These are phyloP conservation scores for Thomomys bottae DNA, from an alignment of 2,113 vertebrate genomes.

Conservation along the genomic window DNA sequence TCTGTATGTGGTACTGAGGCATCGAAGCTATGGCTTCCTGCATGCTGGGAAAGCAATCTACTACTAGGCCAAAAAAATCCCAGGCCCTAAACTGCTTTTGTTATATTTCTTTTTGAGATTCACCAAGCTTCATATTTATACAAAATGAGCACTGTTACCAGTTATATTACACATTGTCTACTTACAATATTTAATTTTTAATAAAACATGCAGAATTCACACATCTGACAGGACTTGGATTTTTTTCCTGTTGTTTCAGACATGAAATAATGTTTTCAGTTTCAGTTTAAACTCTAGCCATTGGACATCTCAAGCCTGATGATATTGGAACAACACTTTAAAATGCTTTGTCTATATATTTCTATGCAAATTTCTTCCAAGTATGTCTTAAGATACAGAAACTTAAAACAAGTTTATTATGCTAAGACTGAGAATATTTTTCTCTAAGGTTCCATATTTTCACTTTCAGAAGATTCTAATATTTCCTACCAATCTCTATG, in stretches of 20 bases:
- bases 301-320: neutral
- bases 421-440: neutral
- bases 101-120: neutral
- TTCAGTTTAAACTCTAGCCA: neutral
- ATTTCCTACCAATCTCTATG: neutral
- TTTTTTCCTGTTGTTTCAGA: neutral
- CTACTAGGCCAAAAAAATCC: no score
- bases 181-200: neutral
- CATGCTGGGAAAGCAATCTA: no score
- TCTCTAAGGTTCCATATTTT: neutral
- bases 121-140: neutral
- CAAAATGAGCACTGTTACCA: neutral
- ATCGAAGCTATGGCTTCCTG: no score
- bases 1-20: no score
- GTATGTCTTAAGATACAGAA: neutral
- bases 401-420: neutral
- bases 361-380: no score
- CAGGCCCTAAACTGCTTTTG: no score
- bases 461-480: neutral
- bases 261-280: neutral
- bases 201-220: neutral
- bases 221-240: neutral
- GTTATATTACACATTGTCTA: neutral
- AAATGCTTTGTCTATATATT: neutral
- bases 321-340: neutral